Conservation (phyloP, 2,113 vertebrate genomes). For the Sander lucioperca region DNA sequence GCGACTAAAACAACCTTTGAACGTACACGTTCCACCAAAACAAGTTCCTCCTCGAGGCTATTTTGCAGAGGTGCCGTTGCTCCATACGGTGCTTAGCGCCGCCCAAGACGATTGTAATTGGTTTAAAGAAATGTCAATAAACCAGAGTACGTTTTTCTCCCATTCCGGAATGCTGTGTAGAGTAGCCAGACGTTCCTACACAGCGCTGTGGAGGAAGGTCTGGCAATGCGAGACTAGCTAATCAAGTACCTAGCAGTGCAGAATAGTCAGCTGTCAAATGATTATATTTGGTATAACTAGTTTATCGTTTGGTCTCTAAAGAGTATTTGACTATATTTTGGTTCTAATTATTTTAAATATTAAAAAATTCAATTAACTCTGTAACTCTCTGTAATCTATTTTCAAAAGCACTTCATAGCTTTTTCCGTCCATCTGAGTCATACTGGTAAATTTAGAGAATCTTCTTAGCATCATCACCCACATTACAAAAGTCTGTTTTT, state of each 20-base stretch:
- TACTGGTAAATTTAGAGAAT: background rate
- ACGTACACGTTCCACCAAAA: no score
- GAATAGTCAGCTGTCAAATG: background rate
- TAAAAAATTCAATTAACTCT: background rate
- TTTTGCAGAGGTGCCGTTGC: no score
- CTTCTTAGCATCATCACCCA: constrained; percentile 3
- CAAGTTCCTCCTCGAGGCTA: no score
- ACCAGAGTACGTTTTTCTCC: no score
- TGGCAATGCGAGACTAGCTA: no score
- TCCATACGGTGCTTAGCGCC: no score
- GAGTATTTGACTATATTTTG: background rate
- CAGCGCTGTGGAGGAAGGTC: no score
- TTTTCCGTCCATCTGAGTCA: background rate
- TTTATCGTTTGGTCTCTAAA: background rate
- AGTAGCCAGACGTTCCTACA: no score
- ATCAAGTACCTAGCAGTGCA: background rate
- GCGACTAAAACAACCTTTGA: no score
- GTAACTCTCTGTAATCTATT: background rate
- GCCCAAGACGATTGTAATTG: no score
- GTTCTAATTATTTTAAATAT: background rate
- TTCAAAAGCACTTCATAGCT: background rate
- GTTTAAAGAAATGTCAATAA: no score
- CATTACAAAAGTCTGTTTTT: constrained; percentile 29
- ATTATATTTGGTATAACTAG: background rate
- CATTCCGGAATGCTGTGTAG: no score